These are phyloP conservation scores for Fopius arisanus DNA, from an alignment of 1,140 invertebrate genomes.

Conservation along the genomic window DNA sequence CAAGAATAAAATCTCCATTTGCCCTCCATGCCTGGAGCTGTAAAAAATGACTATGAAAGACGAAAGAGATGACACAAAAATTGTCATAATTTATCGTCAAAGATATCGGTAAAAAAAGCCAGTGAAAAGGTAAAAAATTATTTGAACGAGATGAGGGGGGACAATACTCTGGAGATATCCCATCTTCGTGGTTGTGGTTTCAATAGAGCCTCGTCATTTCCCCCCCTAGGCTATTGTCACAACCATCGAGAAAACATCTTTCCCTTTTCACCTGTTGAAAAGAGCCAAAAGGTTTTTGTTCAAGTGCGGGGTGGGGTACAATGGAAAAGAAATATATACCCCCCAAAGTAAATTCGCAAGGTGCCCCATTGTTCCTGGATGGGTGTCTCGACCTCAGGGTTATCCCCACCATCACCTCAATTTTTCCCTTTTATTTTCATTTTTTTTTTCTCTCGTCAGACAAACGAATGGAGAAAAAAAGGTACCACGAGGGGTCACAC, in stretches of 20 bases:
- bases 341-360: conserved; percentile 28
- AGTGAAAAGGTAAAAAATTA: background rate
- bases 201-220: conserved; percentile 23
- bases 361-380: conserved; percentile 29
- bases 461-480: conserved; percentile 7
- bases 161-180: conserved; percentile 8
- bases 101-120: background rate
- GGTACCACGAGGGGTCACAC: background rate
- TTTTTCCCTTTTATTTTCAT: background rate
- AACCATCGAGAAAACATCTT: conserved; percentile 14
- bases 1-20: no score
- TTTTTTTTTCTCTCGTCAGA: background rate
- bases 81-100: background rate
- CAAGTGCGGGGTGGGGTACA: background rate
- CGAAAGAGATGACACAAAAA: no score
- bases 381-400: conserved; percentile 3
- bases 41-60: no score
- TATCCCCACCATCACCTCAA: conserved; percentile 10
- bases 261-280: conserved; percentile 32
- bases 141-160: background rate
- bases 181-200: background rate
- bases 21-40: no score
- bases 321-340: background rate
- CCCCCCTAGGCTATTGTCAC: conserved; percentile 1
- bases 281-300: background rate